These are phyloP conservation scores for Mustelus asterias DNA, from an alignment of 2,113 vertebrate genomes.

Conservation along the genomic window DNA sequence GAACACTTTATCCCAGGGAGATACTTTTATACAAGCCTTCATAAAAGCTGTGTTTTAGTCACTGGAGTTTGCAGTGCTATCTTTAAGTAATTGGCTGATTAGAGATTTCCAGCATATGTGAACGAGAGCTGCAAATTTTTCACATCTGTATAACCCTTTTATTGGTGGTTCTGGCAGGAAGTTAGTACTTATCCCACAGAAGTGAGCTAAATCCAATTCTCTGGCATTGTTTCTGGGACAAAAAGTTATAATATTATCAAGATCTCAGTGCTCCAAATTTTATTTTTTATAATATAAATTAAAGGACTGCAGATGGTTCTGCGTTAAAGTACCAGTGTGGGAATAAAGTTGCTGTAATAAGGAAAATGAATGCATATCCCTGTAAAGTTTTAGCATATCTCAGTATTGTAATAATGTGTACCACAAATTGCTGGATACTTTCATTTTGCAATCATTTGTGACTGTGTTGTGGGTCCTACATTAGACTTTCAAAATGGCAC, in stretches of 20 bases:
- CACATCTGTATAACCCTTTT: background rate
- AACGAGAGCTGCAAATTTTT: background rate
- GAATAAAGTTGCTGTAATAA: background rate
- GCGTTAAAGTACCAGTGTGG: background rate
- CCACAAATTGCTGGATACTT: background rate
- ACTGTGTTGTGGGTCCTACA: background rate
- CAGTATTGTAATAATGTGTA: background rate
- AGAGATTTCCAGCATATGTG: background rate
- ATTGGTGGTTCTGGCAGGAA: constrained; percentile 14
- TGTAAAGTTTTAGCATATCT: background rate
- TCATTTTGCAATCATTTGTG: background rate
- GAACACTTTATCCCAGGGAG: background rate
- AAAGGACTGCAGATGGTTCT: background rate
- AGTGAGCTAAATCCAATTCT: background rate
- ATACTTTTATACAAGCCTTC: background rate
- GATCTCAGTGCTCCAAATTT: background rate
- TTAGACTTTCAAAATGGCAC: too few species aligned
- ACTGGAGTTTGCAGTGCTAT: background rate
- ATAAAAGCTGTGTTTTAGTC: background rate
- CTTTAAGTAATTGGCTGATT: background rate
- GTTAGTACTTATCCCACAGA: background rate
- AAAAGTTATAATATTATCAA: background rate
- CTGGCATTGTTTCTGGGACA: background rate
- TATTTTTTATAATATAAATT: background rate
- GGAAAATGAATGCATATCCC: background rate